phyloP scores from a whole-genome alignment of 2,113 vertebrate genomes.

The Opisthocomus hoazin region DNA sequence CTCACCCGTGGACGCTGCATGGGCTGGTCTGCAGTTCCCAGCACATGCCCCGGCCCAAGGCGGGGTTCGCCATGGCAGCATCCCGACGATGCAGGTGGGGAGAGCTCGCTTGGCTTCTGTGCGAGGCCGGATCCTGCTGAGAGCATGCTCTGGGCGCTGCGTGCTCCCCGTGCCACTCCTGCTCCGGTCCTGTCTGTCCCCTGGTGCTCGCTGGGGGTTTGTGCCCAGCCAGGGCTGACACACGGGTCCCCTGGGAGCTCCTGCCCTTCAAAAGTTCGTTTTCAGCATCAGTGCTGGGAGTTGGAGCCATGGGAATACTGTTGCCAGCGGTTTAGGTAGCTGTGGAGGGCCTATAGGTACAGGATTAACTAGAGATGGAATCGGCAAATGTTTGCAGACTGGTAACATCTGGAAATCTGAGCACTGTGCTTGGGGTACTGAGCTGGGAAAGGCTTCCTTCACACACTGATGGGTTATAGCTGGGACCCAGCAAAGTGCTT shows the following conservation, averaged over 20 bases:
- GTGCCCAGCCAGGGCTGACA: background rate
- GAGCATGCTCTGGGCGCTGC: background rate
- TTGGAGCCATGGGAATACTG: background rate
- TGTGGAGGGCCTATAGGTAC: background rate
- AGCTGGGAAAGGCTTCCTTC: background rate
- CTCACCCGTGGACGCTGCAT: background rate
- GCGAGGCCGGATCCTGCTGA: background rate
- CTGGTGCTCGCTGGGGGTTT: background rate
- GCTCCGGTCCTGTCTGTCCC: background rate
- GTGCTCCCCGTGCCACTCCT: background rate
- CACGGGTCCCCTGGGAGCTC: background rate
- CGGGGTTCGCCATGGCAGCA: background rate
- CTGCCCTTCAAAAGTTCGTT: background rate
- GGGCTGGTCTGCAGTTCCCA: background rate
- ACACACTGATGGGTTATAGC: background rate
- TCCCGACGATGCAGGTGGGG: background rate
- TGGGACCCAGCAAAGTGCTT: background rate
- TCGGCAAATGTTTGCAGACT: background rate
- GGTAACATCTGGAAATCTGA: background rate
- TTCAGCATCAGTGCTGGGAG: background rate
- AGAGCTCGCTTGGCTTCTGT: background rate
- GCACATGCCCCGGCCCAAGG: fast-evolving
- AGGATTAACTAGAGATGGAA: background rate
- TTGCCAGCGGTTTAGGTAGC: background rate
- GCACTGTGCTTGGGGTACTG: background rate